These are phyloP conservation scores for Heliothis subflexa DNA, from an alignment of 1,140 invertebrate genomes.

Conservation along the genomic window DNA sequence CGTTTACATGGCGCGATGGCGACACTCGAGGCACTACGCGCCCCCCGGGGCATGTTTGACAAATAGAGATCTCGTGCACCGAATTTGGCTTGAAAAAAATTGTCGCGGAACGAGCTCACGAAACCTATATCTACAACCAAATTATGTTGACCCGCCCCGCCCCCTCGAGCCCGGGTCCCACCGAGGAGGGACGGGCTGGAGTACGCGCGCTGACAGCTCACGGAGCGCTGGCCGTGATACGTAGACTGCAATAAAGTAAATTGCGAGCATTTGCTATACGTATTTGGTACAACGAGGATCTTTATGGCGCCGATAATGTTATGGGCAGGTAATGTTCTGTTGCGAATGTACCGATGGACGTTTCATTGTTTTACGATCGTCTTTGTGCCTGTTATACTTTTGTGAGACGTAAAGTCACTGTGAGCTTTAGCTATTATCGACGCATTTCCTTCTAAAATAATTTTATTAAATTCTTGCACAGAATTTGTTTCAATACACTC, in stretches of 20 bases:
- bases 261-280: constrained; percentile 80
- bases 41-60: constrained; percentile 69
- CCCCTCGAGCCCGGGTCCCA: background rate
- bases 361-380: constrained; percentile 78
- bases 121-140: constrained; percentile 63
- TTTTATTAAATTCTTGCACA: background rate
- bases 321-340: constrained; percentile 82
- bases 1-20: constrained; percentile 34
- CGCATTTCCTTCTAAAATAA: background rate
- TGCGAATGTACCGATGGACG: constrained; percentile 73
- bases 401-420: background rate
- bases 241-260: constrained; percentile 81
- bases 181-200: background rate
- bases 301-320: constrained; percentile 82
- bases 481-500: too few relatives aligned
- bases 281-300: constrained; percentile 71
- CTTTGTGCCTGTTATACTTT: constrained; percentile 46
- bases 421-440: constrained; percentile 22
- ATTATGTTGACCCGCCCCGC: constrained; percentile 51
- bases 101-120: constrained; percentile 69
- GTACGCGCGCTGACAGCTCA: constrained; percentile 42
- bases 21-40: constrained; percentile 52
- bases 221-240: constrained; percentile 57
- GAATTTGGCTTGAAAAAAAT: constrained; percentile 76
- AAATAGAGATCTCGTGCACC: constrained; percentile 76